Evolutionary conservation across 1,140 invertebrate genomes (phyloP).

Genomic region (Drosophila chauvacae): DNA sequence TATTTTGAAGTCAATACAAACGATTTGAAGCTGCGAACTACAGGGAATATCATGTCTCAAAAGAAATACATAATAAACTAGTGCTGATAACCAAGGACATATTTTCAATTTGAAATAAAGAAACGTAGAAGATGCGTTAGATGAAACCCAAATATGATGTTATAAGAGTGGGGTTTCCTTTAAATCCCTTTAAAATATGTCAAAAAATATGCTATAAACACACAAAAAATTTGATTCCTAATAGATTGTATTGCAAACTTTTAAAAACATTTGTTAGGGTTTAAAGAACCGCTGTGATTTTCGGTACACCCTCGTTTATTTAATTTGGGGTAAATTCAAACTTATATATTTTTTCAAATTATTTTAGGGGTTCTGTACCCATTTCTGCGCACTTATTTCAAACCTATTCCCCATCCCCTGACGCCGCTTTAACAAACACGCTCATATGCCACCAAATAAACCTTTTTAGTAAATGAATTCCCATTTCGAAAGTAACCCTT

Average conservation of each 20-base stretch:
- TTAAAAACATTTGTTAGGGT: background rate
- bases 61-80: background rate
- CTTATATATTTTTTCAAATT: background rate
- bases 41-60: background rate
- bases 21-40: background rate
- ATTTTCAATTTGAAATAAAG: background rate
- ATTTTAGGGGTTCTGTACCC: background rate
- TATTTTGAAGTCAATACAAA: background rate
- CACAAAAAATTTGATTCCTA: no score
- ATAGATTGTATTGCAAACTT: background rate
- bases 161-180: background rate
- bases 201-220: no score
- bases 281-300: no score
- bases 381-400: background rate
- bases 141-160: background rate
- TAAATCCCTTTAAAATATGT: no score
- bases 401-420: background rate
- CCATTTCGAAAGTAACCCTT: constrained; percentile 37
- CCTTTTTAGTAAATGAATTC: constrained; percentile 47
- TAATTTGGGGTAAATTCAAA: background rate
- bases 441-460: constrained; percentile 11
- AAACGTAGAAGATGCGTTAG: background rate
- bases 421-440: background rate
- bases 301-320: background rate
- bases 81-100: background rate